phyloP scores from a whole-genome alignment of 1,140 invertebrate species.

The Glomeris maerens region DNA sequence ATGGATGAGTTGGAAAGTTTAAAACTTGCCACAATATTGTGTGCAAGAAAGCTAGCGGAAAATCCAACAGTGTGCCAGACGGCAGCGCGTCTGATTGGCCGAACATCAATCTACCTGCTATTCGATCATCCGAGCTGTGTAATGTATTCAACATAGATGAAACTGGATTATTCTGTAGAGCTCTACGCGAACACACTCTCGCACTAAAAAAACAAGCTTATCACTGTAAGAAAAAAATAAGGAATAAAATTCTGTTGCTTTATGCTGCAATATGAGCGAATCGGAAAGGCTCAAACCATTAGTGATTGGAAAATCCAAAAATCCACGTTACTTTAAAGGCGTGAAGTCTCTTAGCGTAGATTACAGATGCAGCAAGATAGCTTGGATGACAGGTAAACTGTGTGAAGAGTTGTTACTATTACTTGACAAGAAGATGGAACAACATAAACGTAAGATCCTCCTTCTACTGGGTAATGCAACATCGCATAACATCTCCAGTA shows the following conservation, averaged over 20 bases:
- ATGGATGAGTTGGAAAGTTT: no score
- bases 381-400: neutral
- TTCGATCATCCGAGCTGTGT: no score
- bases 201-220: neutral
- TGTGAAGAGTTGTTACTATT: neutral
- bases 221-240: neutral
- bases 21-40: no score
- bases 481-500: neutral
- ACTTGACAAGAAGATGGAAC: neutral
- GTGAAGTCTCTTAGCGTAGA: neutral
- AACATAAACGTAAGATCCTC: neutral
- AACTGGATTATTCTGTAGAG: neutral
- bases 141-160: no score
- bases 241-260: neutral
- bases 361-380: neutral
- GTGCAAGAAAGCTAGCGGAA: no score
- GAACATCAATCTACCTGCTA: no score
- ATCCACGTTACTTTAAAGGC: neutral
- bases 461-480: neutral
- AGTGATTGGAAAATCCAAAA: neutral
- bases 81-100: no score
- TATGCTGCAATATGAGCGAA: neutral
- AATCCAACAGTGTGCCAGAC: no score
- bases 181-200: neutral
- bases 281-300: neutral